phyloP scores from a whole-genome alignment of 1,140 invertebrate genomes.

The Lutraria rhynchaena region DNA sequence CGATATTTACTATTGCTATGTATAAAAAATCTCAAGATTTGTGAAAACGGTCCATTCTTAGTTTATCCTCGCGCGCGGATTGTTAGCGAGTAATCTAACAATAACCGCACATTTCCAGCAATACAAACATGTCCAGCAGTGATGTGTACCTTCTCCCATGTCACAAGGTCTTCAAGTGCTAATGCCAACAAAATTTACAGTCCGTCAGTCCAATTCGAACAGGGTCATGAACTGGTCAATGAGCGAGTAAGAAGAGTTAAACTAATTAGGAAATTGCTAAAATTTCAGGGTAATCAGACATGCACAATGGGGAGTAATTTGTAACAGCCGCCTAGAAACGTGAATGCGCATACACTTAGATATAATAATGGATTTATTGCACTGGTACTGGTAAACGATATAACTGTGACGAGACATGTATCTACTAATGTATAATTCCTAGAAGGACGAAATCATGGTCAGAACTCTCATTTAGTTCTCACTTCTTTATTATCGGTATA shows the following conservation, averaged over 20 bases:
- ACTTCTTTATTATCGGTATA: too few relatives aligned
- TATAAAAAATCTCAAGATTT: too few relatives aligned
- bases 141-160: constrained; percentile 30
- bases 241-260: constrained; percentile 11
- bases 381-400: too few relatives aligned
- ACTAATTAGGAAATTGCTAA: constrained; percentile 55
- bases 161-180: constrained; percentile 20
- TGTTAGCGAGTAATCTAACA: too few relatives aligned
- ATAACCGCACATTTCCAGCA: neutral
- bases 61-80: too few relatives aligned
- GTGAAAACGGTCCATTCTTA: too few relatives aligned
- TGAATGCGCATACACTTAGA: neutral
- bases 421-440: too few relatives aligned
- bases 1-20: too few relatives aligned
- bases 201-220: constrained; percentile 28
- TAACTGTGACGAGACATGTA: too few relatives aligned
- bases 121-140: constrained; percentile 19
- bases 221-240: constrained; percentile 43
- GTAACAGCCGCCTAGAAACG: constrained; percentile 19
- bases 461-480: too few relatives aligned
- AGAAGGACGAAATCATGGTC: too few relatives aligned
- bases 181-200: constrained; percentile 46
- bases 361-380: too few relatives aligned
- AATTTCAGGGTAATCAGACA: constrained; percentile 25
- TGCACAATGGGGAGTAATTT: constrained; percentile 20